Conservation (phyloP, 1,140 invertebrate genomes). For the Nymphalis io region DNA sequence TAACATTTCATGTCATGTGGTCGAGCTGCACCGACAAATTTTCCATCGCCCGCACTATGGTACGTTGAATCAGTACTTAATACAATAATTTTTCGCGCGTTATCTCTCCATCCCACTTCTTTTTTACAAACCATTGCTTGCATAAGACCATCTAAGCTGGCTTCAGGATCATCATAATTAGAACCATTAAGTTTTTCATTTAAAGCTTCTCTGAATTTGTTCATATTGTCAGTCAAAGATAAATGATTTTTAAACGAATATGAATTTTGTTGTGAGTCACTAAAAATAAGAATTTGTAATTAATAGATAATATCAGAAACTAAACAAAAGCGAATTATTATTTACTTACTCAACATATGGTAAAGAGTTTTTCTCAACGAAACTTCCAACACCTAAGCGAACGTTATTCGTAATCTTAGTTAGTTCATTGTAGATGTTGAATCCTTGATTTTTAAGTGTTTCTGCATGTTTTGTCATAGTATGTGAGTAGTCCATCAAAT, state of each 20-base stretch:
- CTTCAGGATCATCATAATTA: slow-evolving; percentile 46
- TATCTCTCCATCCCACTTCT: slow-evolving; percentile 83
- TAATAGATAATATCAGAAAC: slow-evolving; percentile 64
- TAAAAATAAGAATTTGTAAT: slow-evolving; percentile 18
- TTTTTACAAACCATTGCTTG: slow-evolving; percentile 85
- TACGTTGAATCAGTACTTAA: slow-evolving; percentile 84
- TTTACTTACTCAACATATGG: slow-evolving; percentile 86
- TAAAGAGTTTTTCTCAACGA: slow-evolving; percentile 93
- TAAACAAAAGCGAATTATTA: slow-evolving; percentile 18
- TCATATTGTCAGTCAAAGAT: slow-evolving; percentile 87
- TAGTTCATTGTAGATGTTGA: slow-evolving; percentile 84
- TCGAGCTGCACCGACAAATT: slow-evolving; percentile 90
- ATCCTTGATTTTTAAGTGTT: slow-evolving; percentile 85
- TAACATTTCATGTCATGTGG: slow-evolving; percentile 94
- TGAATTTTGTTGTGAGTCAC: slow-evolving; percentile 1
- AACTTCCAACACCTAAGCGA: slow-evolving; percentile 91
- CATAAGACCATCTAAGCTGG: slow-evolving; percentile 83
- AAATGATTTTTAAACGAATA: slow-evolving; percentile 93
- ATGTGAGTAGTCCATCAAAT: slow-evolving; percentile 91
- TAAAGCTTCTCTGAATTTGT: slow-evolving; percentile 82
- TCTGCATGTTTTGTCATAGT: slow-evolving; percentile 90
- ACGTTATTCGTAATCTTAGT: slow-evolving; percentile 90
- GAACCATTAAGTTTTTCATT: slow-evolving; percentile 57
- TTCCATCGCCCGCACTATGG: slow-evolving; percentile 86
- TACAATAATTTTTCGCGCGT: slow-evolving; percentile 83